A percentile compares a stretch with the other conserved stretches of the same genome.
Conservation (phyloP, 2,797 vertebrate species). For the Sebastolobus altivelis region DNA sequence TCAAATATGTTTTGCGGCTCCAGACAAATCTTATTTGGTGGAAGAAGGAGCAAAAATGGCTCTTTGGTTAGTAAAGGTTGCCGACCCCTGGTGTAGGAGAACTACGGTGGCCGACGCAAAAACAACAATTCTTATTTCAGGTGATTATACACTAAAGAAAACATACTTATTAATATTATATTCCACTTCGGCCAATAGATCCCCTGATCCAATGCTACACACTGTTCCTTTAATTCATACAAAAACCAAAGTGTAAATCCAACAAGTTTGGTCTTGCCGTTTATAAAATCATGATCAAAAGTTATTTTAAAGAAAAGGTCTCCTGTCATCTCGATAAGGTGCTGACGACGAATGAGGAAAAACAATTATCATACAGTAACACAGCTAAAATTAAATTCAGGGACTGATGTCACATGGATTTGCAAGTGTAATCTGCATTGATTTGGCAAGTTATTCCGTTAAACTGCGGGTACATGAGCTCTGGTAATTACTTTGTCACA, state of each 20-base stretch:
- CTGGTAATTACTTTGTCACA: constrained; percentile 51
- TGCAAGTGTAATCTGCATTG: constrained; percentile 58
- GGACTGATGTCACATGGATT: constrained; percentile 52
- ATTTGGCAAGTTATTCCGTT: constrained; percentile 62
- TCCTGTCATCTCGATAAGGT: neutral
- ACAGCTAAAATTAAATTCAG: constrained; percentile 55
- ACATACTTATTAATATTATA: no score
- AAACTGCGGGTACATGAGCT: constrained; percentile 40
- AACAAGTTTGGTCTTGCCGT: neutral
- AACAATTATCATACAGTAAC: constrained; percentile 26
- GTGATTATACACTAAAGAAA: no score
- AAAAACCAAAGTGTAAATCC: no score
- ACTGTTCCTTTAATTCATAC: no score
- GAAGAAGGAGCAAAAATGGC: neutral
- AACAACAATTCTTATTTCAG: no score
- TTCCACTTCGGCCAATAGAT: no score
- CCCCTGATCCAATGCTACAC: no score
- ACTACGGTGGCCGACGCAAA: no score
- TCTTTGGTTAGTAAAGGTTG: neutral
- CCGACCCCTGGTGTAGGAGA: no score
- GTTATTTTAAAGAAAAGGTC: neutral
- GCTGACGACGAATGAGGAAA: constrained; percentile 4
- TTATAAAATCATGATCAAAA: neutral
- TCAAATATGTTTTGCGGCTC: no score
- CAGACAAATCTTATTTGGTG: no score